Conservation (phyloP, 2,113 vertebrate species). For the Dipodomys spectabilis region DNA sequence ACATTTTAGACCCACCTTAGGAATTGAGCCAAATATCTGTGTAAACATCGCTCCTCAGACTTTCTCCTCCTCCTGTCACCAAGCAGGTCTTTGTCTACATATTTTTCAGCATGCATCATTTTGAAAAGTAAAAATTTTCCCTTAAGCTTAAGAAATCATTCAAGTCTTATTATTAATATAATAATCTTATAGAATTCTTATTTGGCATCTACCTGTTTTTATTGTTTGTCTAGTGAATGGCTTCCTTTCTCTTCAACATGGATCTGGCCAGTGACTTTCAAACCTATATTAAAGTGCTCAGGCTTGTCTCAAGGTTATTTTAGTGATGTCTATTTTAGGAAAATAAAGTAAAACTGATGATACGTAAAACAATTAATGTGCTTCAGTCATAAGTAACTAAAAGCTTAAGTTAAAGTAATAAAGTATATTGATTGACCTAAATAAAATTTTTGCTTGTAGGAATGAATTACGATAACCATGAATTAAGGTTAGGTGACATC, state of each 20-base stretch:
- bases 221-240: background rate
- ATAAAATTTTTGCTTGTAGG: background rate
- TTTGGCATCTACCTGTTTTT: background rate
- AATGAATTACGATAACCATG: background rate
- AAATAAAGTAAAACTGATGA: background rate
- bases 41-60: too few relatives aligned
- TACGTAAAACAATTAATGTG: background rate
- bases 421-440: background rate
- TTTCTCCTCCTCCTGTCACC: background rate
- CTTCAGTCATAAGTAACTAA: background rate
- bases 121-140: background rate
- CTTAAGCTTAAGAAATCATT: conserved; percentile 22
- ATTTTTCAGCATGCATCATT: background rate
- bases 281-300: background rate
- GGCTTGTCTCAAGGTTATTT: background rate
- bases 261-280: background rate
- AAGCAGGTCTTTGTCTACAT: background rate
- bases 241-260: background rate
- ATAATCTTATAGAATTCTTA: background rate
- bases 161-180: background rate
- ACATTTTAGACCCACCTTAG: background rate
- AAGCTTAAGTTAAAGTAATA: background rate
- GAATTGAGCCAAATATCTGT: background rate
- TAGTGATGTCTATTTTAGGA: background rate
- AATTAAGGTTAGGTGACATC: background rate